A percentile compares a stretch with the other conserved stretches of the same genome.
Evolutionary conservation across 2,113 vertebrate species (phyloP).

Genomic region (Pholis gunnellus): DNA sequence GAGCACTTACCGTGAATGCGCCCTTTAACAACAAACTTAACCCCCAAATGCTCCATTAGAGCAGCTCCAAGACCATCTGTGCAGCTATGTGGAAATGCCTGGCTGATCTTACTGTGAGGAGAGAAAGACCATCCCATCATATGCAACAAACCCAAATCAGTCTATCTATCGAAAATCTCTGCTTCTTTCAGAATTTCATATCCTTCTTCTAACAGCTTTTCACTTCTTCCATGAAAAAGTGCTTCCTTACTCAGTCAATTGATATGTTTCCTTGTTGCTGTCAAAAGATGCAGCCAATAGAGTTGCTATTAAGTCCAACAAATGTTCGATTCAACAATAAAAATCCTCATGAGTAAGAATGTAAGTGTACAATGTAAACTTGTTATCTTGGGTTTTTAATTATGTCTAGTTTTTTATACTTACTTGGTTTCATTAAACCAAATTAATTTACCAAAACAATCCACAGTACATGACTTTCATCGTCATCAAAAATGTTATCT

Average conservation of each 20-base stretch:
- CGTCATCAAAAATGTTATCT: not conserved
- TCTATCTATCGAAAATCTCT: not conserved
- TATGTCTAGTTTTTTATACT: not conserved
- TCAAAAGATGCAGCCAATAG: not conserved
- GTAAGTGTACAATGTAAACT: not conserved
- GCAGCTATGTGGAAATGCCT: not conserved
- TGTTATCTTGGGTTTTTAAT: not conserved
- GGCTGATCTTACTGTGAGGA: not conserved
- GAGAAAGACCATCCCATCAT: not conserved
- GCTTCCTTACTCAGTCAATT: not conserved
- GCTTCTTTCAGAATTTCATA: not conserved
- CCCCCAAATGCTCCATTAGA: constrained; percentile 21
- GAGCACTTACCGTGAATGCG: constrained; percentile 23
- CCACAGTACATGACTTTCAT: not conserved
- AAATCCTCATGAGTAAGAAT: not conserved
- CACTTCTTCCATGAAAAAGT: not conserved
- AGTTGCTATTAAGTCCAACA: not conserved
- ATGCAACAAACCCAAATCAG: not conserved
- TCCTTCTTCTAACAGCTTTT: not conserved
- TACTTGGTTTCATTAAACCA: not conserved
- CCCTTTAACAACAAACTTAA: constrained; percentile 33
- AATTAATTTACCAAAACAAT: not conserved
- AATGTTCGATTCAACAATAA: not conserved
- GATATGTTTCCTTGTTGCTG: not conserved
- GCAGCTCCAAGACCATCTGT: constrained; percentile 27